Evolutionary conservation across 2,797 vertebrate genomes (phyloP).

Genomic region (Anolis apletophallus): DNA sequence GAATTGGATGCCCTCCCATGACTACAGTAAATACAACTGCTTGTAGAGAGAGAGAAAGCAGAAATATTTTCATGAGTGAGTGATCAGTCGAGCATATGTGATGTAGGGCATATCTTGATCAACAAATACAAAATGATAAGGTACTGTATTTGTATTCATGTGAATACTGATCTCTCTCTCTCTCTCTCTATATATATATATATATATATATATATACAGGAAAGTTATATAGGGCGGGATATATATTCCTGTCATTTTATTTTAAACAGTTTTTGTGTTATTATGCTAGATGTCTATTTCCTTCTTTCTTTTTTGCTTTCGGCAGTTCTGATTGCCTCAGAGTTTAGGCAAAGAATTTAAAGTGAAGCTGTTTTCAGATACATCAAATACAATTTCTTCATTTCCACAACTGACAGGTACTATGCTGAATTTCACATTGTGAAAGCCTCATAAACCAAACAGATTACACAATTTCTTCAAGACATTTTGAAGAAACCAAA

Average conservation of each 20-base stretch:
- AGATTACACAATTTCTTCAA: constrained; percentile 65
- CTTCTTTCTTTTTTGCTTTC: constrained; percentile 13
- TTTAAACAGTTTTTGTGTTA: constrained; percentile 17
- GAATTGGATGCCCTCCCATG: background rate
- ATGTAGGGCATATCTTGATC: background rate
- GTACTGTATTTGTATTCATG: background rate
- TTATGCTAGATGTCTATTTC: constrained; percentile 37
- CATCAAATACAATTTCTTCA: constrained; percentile 60
- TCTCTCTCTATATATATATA: no score
- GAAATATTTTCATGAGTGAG: background rate
- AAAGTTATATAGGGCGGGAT: no score
- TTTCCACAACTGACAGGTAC: constrained; percentile 60
- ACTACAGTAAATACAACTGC: background rate
- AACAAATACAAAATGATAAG: background rate
- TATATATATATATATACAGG: no score
- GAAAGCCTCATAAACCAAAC: constrained; percentile 65
- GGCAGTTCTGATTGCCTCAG: constrained; percentile 47
- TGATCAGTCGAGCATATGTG: background rate
- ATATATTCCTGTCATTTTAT: background rate
- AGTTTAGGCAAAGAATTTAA: constrained; percentile 58
- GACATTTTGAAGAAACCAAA: constrained; percentile 61
- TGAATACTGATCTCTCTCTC: constrained; percentile 1
- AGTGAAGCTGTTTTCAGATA: constrained; percentile 61
- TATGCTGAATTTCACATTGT: constrained; percentile 64
- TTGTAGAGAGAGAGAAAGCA: background rate